Evolutionary conservation across 2,888 invertebrate species (phyloP), one percentile per base, ranked within the genome.

Genomic region (Chymomyza amoena): DNA sequence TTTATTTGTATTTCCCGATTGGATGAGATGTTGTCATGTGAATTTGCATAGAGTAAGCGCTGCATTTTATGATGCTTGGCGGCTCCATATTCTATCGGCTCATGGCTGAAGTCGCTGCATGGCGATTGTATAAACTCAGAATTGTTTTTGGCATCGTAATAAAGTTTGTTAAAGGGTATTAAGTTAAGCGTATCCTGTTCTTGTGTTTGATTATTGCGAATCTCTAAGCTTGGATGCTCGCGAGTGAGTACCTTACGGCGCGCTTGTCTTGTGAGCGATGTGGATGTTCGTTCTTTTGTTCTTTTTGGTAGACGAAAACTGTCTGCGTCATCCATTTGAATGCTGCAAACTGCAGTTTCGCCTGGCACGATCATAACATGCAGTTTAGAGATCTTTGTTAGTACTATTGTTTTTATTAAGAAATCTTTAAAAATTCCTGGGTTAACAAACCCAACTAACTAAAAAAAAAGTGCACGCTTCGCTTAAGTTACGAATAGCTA

Each of bases 221-320:
- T 4, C 16, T 75, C 68, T 5, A 77, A 51, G 18, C 45, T 69
- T 0, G 81, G 75, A 65, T 72, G 68, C 62, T 83, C 81, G 0
- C 68, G 70, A 1, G 81, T 79, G n/a, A 72, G 72, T 18, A 73
- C 70, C 10, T 81, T 78, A 13, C 76, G 76, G 10, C 72, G 73
- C 7, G 88, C 84, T 16, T 79, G 74, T 6, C 78, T 81, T 64
- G 83, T 76, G 10, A 83, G 52, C 6, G 86, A 69, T 6, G 86
- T 78, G 32, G 72, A 57, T 1, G 84, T 61, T 0, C 69, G 76
- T 2, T 62, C 4, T 32, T 83, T 84, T 20, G 70, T 7, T 32
- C 25, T 57, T 28, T 4, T 70, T 0, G 61, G 6, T 6, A 68
- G 7, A 18, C 10, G 45, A 13, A 64, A 16, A n/a, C 6, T 10